Percentiles rank a stretch among this genome's conserved stretches.
phyloP scores from a whole-genome alignment of 2,797 vertebrate species.

The Diplodus sargus region DNA sequence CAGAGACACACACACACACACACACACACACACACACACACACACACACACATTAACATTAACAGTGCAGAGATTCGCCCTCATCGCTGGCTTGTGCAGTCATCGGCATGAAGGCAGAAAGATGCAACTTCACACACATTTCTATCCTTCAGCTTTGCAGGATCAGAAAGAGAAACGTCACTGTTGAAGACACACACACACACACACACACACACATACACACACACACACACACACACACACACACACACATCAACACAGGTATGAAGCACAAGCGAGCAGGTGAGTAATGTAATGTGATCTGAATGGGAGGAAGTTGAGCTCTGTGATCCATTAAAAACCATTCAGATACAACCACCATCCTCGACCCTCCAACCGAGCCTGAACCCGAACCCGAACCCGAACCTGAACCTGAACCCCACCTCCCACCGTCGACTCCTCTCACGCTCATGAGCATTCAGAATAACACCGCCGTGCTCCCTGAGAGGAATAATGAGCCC shows the following conservation, averaged over 20 bases:
- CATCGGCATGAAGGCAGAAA: not conserved
- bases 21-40: constrained; percentile 20
- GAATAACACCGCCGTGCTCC: not conserved
- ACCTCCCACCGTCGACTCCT: constrained; percentile 14
- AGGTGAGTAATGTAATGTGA: constrained; percentile 1
- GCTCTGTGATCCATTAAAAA: constrained; percentile 41
- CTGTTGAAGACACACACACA: not conserved
- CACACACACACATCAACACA: not conserved
- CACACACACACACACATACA: constrained; percentile 14
- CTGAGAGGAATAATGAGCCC: constrained; percentile 37
- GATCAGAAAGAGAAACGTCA: not conserved
- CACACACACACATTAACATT: not conserved
- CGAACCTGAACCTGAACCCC: not conserved
- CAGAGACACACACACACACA: no score
- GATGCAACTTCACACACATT: not conserved
- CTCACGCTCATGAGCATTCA: constrained; percentile 3
- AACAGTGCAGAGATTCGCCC: constrained; percentile 16
- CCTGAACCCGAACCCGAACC: not conserved
- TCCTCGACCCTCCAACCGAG: not conserved
- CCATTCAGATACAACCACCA: not conserved
- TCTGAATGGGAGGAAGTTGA: constrained; percentile 18
- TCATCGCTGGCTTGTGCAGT: constrained; percentile 4
- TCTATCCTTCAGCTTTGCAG: not conserved
- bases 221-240: constrained; percentile 17
- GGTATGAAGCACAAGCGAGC: not conserved